Evolutionary conservation across 2,113 vertebrate genomes (phyloP).

Genomic region (Butorides virescens): DNA sequence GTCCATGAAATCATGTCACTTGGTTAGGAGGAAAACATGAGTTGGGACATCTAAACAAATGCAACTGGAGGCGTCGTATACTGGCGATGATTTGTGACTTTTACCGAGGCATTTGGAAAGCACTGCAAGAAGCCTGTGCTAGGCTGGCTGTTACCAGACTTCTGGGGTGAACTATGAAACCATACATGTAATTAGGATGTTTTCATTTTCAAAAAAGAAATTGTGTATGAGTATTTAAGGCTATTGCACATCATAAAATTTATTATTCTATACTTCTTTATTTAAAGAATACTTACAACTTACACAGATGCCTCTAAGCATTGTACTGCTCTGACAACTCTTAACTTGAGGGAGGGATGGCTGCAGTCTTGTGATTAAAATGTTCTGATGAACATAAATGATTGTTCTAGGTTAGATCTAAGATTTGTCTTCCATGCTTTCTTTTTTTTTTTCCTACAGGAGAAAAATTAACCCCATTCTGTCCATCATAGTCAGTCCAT

Average conservation of each 20-base stretch:
- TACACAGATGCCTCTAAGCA: not conserved
- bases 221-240: not conserved
- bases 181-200: rapidly evolving
- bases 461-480: not conserved
- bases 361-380: not conserved
- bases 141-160: not conserved
- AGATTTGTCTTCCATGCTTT: not conserved
- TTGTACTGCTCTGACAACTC: not conserved
- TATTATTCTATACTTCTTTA: not conserved
- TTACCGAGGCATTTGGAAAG: not conserved
- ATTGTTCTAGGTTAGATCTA: not conserved
- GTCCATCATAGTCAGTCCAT: not conserved
- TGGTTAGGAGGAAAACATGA: not conserved
- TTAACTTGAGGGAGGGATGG: not conserved
- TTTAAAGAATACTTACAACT: not conserved
- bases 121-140: not conserved
- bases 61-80: rapidly evolving
- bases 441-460: not conserved
- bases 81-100: not conserved
- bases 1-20: not conserved
- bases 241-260: not conserved
- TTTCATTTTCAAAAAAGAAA: not conserved
- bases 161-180: not conserved
- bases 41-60: not conserved
- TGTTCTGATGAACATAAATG: not conserved